phyloP scores from a whole-genome alignment of 2,888 invertebrate genomes.

The Diabrotica balteata region DNA sequence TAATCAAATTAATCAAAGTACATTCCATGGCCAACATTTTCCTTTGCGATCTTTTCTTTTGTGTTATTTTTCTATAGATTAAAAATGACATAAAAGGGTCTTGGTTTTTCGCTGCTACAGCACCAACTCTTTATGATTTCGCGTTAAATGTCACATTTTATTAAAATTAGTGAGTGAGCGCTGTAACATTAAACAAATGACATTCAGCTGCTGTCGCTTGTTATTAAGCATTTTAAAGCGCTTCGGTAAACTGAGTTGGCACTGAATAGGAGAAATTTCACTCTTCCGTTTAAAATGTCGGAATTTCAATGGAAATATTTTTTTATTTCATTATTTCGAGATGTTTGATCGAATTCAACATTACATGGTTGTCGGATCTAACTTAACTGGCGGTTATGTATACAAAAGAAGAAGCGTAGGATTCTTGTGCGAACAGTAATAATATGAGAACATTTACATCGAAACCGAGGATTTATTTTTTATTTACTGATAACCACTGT shows the following conservation, averaged over 20 bases:
- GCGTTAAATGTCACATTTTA: slow-evolving; percentile 53
- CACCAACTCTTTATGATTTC: slow-evolving; percentile 48
- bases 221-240: slow-evolving; percentile 41
- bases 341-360: neutral
- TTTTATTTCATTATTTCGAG: neutral
- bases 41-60: neutral
- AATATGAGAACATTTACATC: too few species aligned
- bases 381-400: too few species aligned
- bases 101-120: slow-evolving; percentile 21
- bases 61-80: slow-evolving; percentile 2
- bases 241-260: slow-evolving; percentile 33
- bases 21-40: neutral
- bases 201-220: slow-evolving; percentile 50
- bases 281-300: neutral
- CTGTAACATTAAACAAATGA: slow-evolving; percentile 51
- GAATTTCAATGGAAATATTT: neutral
- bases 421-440: too few species aligned
- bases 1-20: too few species aligned
- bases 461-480: too few species aligned
- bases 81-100: slow-evolving; percentile 5
- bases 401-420: too few species aligned
- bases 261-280: slow-evolving; percentile 37
- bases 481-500: too few species aligned
- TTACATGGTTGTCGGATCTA: neutral
- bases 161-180: slow-evolving; percentile 45